Evolutionary conservation across 2,113 vertebrate genomes (phyloP).

Genomic region (Sapajus apella): DNA sequence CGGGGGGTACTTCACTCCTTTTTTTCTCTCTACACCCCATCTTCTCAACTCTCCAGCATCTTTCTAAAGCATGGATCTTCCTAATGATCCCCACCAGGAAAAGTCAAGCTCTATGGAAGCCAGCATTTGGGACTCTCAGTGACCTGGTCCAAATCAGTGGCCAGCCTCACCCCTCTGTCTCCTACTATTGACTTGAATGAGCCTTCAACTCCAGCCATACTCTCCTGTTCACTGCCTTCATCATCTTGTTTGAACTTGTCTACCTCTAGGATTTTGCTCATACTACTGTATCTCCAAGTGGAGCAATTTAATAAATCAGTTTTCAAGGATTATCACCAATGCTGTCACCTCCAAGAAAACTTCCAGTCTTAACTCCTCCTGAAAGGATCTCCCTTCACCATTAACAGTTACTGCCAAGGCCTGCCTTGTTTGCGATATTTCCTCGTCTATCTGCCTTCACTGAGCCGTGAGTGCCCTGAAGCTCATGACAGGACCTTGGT

Average conservation of each 20-base stretch:
- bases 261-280: neutral
- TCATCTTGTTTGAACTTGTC: neutral
- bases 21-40: neutral
- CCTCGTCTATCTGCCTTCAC: neutral
- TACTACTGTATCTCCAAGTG: neutral
- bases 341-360: neutral
- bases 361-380: neutral
- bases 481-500: neutral
- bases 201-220: neutral
- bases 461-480: neutral
- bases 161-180: rapidly evolving
- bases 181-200: neutral
- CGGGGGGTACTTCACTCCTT: neutral
- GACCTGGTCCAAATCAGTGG: neutral
- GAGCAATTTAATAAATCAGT: neutral
- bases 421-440: neutral
- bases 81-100: neutral
- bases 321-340: neutral
- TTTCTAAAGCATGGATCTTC: neutral
- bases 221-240: neutral
- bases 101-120: neutral
- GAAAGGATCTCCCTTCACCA: neutral
- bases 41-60: neutral
- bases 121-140: rapidly evolving
- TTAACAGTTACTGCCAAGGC: neutral